phyloP scores from a whole-genome alignment of 2,888 invertebrate species.

The Didymodactylos carnosus region DNA sequence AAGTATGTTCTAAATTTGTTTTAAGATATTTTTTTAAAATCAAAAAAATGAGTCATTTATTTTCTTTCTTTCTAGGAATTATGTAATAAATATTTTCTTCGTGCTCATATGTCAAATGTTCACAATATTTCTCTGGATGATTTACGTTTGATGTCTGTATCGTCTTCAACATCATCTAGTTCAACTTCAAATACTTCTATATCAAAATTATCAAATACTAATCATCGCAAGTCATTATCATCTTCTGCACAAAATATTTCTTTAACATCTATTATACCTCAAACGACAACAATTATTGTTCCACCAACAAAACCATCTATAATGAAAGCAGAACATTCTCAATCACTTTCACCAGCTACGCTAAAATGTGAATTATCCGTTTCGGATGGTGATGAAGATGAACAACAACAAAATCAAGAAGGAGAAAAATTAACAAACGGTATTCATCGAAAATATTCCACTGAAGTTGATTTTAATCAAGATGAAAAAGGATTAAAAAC shows the following conservation, averaged over 20 bases:
- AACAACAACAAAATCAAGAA: too few species aligned
- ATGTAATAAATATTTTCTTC: constrained; percentile 34
- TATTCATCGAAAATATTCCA: too few species aligned
- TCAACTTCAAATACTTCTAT: not conserved
- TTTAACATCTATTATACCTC: too few species aligned
- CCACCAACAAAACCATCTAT: not conserved
- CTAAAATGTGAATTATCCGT: too few species aligned
- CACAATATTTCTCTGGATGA: constrained; percentile 18
- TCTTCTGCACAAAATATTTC: not conserved
- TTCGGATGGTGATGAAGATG: not conserved
- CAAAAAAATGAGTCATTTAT: constrained; percentile 4
- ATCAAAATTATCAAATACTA: not conserved
- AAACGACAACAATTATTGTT: not conserved
- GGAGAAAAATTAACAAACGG: not conserved
- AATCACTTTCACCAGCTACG: not conserved
- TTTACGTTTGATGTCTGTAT: not conserved
- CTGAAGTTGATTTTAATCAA: too few species aligned
- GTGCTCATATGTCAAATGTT: constrained; percentile 32
- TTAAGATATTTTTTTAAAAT: not conserved
- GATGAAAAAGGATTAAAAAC: too few species aligned
- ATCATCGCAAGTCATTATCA: too few species aligned
- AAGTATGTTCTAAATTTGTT: not conserved
- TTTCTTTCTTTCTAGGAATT: constrained; percentile 23
- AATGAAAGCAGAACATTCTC: not conserved
- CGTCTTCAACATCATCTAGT: not conserved